Evolutionary conservation across 2,888 invertebrate genomes (phyloP).

Genomic region (Latrodectus hesperus): DNA sequence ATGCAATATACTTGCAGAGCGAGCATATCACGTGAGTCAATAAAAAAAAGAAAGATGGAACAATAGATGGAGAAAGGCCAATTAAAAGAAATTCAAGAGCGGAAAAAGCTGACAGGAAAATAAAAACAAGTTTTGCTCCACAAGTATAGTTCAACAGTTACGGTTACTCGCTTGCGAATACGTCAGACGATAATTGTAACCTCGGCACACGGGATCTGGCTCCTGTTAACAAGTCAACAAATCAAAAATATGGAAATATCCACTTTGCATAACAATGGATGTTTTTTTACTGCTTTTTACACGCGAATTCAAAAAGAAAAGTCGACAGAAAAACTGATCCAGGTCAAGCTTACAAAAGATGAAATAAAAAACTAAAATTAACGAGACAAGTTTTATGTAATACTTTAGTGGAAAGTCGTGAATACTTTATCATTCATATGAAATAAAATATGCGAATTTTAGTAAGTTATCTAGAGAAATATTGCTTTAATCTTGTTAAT

Average conservation of each 20-base stretch:
- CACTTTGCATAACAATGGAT: conserved; percentile 23
- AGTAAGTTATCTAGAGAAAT: no score
- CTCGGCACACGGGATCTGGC: neutral
- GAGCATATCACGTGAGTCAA: neutral
- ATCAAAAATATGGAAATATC: conserved; percentile 13
- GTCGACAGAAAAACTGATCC: no score
- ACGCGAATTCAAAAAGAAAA: neutral
- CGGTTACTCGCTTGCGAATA: conserved; percentile 30
- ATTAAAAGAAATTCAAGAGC: conserved; percentile 46
- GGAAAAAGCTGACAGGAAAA: neutral
- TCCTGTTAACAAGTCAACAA: conserved; percentile 25
- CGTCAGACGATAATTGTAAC: neutral
- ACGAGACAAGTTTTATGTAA: no score
- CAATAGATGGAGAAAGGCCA: conserved; percentile 34
- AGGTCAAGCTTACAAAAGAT: no score
- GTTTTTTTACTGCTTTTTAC: conserved; percentile 12
- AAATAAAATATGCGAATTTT: no score
- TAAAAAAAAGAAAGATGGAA: neutral
- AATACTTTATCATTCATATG: no score
- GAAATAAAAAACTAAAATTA: no score
- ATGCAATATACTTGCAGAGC: no score
- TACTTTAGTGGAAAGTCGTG: no score
- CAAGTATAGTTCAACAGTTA: conserved; percentile 52
- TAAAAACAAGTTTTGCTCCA: conserved; percentile 50
- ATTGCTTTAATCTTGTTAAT: no score